phyloP scores from a whole-genome alignment of 2,797 vertebrate species.

The Acanthopagrus latus region DNA sequence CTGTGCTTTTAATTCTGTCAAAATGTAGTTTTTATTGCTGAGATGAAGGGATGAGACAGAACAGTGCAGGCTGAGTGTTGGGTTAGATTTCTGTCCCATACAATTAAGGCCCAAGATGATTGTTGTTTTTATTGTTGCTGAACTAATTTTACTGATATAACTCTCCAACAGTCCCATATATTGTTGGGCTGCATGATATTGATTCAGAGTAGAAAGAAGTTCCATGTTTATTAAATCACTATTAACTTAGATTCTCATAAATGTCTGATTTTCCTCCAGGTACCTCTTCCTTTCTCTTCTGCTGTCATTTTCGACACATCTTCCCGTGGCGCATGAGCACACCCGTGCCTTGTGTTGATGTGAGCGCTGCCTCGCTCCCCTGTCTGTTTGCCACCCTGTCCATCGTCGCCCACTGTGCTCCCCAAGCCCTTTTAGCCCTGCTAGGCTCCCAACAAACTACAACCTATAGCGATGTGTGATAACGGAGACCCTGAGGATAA shows the following conservation, averaged over 20 bases:
- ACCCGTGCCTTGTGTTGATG: slow-evolving; percentile 64
- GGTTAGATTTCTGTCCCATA: neutral
- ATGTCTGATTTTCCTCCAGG: slow-evolving; percentile 49
- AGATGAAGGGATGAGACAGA: neutral
- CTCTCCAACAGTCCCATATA: neutral
- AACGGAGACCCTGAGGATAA: slow-evolving; percentile 97
- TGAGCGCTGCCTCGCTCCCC: slow-evolving; percentile 63
- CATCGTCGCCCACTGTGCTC: slow-evolving; percentile 46
- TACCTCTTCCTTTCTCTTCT: slow-evolving; percentile 26
- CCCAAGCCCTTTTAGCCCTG: slow-evolving; percentile 52
- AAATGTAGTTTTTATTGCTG: neutral
- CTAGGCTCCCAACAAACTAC: slow-evolving; percentile 44
- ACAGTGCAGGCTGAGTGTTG: neutral
- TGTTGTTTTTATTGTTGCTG: too few relatives aligned
- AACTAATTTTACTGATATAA: neutral
- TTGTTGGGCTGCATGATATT: too few relatives aligned
- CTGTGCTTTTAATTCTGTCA: neutral
- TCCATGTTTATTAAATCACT: neutral
- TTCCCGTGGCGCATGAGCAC: slow-evolving; percentile 55
- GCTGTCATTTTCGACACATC: slow-evolving; percentile 13
- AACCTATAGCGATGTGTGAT: slow-evolving; percentile 90
- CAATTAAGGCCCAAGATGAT: neutral
- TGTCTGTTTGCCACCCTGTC: slow-evolving; percentile 58
- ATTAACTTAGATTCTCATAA: neutral
- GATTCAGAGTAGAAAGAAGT: neutral